A percentile compares a stretch with the other conserved stretches of the same genome.
Evolutionary conservation across 2,797 vertebrate species (phyloP).

Genomic region (Gephyroberyx darwinii): DNA sequence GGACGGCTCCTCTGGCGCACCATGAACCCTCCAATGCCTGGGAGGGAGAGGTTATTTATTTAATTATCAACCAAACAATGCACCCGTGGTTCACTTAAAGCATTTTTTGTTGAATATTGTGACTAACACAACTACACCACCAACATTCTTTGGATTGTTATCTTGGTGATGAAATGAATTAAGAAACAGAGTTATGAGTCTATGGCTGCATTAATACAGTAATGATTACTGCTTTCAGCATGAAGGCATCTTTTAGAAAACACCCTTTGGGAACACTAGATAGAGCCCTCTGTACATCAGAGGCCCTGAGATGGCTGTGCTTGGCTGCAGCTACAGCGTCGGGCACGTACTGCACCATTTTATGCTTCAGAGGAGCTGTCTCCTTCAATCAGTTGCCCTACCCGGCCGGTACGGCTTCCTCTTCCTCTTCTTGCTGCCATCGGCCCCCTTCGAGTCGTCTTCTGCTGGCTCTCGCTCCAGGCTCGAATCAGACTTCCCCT

Average conservation of each 20-base stretch:
- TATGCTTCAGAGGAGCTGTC: slow-evolving; percentile 80
- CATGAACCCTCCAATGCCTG: slow-evolving; percentile 99
- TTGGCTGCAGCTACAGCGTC: slow-evolving; percentile 61
- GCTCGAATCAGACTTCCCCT: slow-evolving; percentile 97
- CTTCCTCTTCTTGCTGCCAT: slow-evolving; percentile 95
- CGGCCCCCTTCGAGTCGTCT: slow-evolving; percentile 91
- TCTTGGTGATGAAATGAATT: neutral
- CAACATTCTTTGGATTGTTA: neutral
- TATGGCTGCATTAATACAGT: slow-evolving; percentile 24
- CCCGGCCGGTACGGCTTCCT: slow-evolving; percentile 98
- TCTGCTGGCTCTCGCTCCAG: slow-evolving; percentile 93
- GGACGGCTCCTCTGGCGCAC: slow-evolving; percentile 97
- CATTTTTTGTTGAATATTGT: slow-evolving; percentile 1
- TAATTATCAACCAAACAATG: slow-evolving; percentile 13
- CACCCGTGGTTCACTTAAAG: neutral
- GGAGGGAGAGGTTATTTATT: slow-evolving; percentile 15
- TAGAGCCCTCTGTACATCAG: slow-evolving; percentile 44
- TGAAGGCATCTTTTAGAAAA: slow-evolving; percentile 23
- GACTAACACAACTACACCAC: neutral
- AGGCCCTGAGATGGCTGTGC: slow-evolving; percentile 69
- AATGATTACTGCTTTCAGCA: slow-evolving; percentile 17
- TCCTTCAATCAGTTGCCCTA: slow-evolving; percentile 79
- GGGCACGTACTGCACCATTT: slow-evolving; percentile 78
- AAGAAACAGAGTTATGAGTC: neutral
- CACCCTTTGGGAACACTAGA: slow-evolving; percentile 38